Base-by-base conservation (phyloP, 2,888 invertebrate genomes). In the Cetonia aurata region DNA sequence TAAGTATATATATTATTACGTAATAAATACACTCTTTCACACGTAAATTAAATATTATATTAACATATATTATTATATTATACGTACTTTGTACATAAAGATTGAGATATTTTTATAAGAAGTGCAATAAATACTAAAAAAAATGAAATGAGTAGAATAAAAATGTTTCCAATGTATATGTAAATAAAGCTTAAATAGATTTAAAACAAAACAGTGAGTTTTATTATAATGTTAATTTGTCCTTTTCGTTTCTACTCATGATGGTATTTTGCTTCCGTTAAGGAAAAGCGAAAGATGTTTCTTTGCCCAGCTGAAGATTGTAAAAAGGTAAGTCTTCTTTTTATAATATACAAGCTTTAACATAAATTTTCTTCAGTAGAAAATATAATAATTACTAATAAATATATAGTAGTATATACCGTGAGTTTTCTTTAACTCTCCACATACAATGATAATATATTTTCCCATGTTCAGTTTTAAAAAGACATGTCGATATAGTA, bases 51-150 rank as follows among this genome's bases (percentile, higher is more conserved):
- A 57, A 52, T 41, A 52, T 37, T 37, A 37, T 37, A 37, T 37
- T 37, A 37, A 37, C 10, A 37, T 37, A n/a, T 33, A 37, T 37
- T 37, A 37, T 37, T 37, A 66, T 53, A 66, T 44, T 60, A 71
- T 71, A 71, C 71, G 71, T 71, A 71, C 67, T 62, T 65, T 83
- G 83, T 84, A 84, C 73, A 83, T 83, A 83, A 84, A 84, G 84
- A 84, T 83, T 84, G 84, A 83, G 81, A 81, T 83, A 83, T 83
- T 84, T 84, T 84, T 84, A 82, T 83, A 83, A 82, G 80, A 80
- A 71, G 82, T 83, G 83, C 83, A 83, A 82, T 83, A 81, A 80
- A 74, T 71, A 69, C 65, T 53, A 65, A 66, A 70, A 70, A 62
- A 33, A 52, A 65, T 25, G 19, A 52, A 52, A 19, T 65, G 19